phyloP scores from a whole-genome alignment of 1,140 invertebrate species.

The Chlorops oryzae region DNA sequence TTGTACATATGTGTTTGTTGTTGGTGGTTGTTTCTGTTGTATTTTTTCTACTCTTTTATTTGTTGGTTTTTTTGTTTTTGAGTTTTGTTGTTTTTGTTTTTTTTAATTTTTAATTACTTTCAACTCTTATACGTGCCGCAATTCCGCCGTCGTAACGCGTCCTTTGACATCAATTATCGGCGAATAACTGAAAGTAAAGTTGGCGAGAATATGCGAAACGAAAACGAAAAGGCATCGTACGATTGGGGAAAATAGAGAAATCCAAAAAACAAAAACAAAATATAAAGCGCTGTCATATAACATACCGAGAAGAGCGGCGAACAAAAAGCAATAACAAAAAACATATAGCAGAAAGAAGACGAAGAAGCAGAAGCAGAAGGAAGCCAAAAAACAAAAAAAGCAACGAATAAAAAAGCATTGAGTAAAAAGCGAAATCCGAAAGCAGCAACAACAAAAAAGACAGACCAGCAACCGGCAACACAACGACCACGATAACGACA shows the following conservation, averaged over 20 bases:
- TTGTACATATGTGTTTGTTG: too few relatives aligned
- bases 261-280: constrained; percentile 15
- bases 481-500: constrained; percentile 24
- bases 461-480: constrained; percentile 23
- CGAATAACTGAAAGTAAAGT: constrained; percentile 48
- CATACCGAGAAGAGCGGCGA: constrained; percentile 3
- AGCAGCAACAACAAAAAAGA: too few relatives aligned
- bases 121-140: constrained; percentile 17
- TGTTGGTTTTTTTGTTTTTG: too few relatives aligned
- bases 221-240: constrained; percentile 45
- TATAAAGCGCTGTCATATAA: not conserved
- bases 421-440: too few relatives aligned
- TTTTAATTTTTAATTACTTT: too few relatives aligned
- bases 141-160: constrained; percentile 29
- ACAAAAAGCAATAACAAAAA: not conserved
- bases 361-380: constrained; percentile 8
- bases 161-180: constrained; percentile 49
- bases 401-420: too few relatives aligned
- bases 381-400: constrained; percentile 3
- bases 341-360: constrained; percentile 1
- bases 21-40: too few relatives aligned
- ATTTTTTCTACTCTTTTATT: too few relatives aligned
- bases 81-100: too few relatives aligned
- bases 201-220: constrained; percentile 48
- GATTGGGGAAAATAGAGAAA: constrained; percentile 49